Percentiles rank a stretch among this genome's conserved stretches.
Evolutionary conservation across 2,113 vertebrate species (phyloP).

Genomic region (Hypomesus transpacificus): DNA sequence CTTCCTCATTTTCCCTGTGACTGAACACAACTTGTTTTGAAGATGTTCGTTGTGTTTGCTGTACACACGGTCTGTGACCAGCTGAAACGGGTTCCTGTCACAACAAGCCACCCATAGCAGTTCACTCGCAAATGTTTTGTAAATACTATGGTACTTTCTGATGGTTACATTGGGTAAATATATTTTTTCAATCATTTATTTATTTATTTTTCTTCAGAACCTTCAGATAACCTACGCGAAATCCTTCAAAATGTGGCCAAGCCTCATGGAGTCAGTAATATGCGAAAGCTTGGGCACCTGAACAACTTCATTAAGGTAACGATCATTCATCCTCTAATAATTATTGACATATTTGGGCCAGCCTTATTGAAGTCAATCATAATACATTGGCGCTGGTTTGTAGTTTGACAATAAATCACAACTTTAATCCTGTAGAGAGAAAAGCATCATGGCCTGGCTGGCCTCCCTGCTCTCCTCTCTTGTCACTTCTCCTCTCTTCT

Average conservation of each 20-base stretch:
- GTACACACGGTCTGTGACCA: slow-evolving; percentile 42
- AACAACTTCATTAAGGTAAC: slow-evolving; percentile 99
- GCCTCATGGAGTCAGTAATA: slow-evolving; percentile 95
- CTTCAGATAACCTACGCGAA: slow-evolving; percentile 93
- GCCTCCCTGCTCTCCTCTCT: neutral
- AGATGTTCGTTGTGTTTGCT: slow-evolving; percentile 42
- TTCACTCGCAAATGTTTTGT: slow-evolving; percentile 46
- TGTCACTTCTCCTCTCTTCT: neutral
- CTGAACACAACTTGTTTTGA: slow-evolving; percentile 9
- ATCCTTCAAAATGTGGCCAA: slow-evolving; percentile 99
- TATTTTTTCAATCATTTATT: neutral
- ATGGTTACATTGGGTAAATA: slow-evolving; percentile 43
- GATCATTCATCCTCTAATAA: neutral
- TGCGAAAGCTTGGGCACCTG: slow-evolving; percentile 97
- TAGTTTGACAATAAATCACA: no score
- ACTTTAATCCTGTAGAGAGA: neutral
- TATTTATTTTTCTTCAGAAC: slow-evolving; percentile 73
- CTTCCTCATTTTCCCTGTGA: slow-evolving; percentile 9
- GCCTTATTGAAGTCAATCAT: neutral
- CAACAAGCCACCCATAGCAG: slow-evolving; percentile 29
- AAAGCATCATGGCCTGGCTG: neutral
- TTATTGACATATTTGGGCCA: neutral
- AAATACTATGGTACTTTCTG: slow-evolving; percentile 33
- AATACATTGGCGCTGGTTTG: no score
- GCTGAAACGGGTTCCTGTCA: slow-evolving; percentile 49